phyloP scores from a whole-genome alignment of 2,888 invertebrate species.

The Calephelis perditalis region DNA sequence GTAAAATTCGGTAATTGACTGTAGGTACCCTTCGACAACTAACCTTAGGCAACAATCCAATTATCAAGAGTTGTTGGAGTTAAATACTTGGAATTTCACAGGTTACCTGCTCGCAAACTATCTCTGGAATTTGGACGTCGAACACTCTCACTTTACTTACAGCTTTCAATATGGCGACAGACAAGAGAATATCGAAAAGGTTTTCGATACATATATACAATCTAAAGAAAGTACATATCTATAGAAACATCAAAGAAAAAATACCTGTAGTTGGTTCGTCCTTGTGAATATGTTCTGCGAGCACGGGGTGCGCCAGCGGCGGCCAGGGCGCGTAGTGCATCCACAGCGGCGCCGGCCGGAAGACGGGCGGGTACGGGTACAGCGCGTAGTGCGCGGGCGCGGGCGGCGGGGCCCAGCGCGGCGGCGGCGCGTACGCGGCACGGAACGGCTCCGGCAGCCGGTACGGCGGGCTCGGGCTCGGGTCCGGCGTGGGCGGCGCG shows the following conservation, averaged over 20 bases:
- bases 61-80: neutral
- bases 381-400: conserved; percentile 51
- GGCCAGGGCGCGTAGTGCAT: conserved; percentile 73
- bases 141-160: too few species aligned
- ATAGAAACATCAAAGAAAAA: too few species aligned
- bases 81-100: too few species aligned
- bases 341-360: conserved; percentile 64
- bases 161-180: too few species aligned
- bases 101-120: too few species aligned
- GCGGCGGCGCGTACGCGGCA: conserved; percentile 34
- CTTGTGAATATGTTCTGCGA: conserved; percentile 72
- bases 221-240: too few species aligned
- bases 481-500: conserved; percentile 60
- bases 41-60: neutral
- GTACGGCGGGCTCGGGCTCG: conserved; percentile 67
- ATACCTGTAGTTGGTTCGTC: conserved; percentile 79
- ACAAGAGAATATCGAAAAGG: too few species aligned
- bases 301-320: conserved; percentile 66
- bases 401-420: conserved; percentile 47
- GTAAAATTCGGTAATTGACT: neutral
- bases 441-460: conserved; percentile 53
- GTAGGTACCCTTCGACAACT: neutral
- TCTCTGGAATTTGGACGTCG: too few species aligned
- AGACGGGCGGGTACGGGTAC: conserved; percentile 61
- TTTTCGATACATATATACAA: too few species aligned